phyloP scores from a whole-genome alignment of 2,888 invertebrate genomes.

The Melanophora roralis region DNA sequence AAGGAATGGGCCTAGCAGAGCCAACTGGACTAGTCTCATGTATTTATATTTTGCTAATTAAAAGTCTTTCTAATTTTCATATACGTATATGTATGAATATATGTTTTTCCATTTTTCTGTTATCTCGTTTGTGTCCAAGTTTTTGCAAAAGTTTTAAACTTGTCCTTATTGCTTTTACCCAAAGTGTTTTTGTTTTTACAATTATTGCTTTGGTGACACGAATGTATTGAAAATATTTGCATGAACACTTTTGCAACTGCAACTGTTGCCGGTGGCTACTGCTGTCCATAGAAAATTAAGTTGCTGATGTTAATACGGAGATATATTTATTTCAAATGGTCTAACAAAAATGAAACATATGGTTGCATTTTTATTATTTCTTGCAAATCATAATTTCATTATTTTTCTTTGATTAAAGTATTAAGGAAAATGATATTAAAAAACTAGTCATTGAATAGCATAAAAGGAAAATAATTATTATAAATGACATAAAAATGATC shows the following conservation, averaged over 20 bases:
- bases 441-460: neutral
- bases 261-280: neutral
- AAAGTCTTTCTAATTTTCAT: too few relatives aligned
- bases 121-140: too few relatives aligned
- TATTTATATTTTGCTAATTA: too few relatives aligned
- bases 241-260: slow-evolving; percentile 8
- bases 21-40: too few relatives aligned
- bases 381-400: slow-evolving; percentile 55
- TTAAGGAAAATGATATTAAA: neutral
- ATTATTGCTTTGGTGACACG: slow-evolving; percentile 58
- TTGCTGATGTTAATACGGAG: slow-evolving; percentile 51
- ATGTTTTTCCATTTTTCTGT: too few relatives aligned
- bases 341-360: slow-evolving; percentile 38
- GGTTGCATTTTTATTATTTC: slow-evolving; percentile 33
- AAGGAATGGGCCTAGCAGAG: too few relatives aligned
- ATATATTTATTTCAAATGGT: slow-evolving; percentile 20
- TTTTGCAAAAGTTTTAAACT: neutral
- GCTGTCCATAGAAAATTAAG: slow-evolving; percentile 48
- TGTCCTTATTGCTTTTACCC: neutral
- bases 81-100: too few relatives aligned
- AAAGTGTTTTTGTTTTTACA: slow-evolving; percentile 2
- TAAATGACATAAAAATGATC: slow-evolving; percentile 60
- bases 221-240: slow-evolving; percentile 37
- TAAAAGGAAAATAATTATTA: slow-evolving; percentile 44
- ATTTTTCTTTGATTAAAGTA: slow-evolving; percentile 1